Evolutionary conservation across 2,113 vertebrate species (phyloP), one percentile per base, ranked within the genome.

Genomic region (Piliocolobus tephrosceles): DNA sequence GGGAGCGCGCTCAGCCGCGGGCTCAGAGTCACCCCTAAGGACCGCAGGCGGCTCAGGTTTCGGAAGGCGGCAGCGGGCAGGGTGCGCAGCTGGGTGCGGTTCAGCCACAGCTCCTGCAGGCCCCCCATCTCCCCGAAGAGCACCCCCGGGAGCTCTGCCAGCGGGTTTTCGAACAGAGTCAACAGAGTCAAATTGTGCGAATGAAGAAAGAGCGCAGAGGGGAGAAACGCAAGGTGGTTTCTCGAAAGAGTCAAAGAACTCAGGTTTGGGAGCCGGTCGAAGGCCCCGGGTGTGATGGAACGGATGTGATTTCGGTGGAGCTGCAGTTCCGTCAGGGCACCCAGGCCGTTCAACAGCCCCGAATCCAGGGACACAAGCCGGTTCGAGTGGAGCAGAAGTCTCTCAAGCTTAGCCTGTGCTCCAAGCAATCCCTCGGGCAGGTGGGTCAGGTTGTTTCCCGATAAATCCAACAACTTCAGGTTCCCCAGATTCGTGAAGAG

Each of bases 81-180:
- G 27, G 98, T 99, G 85, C 92, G 98, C 92, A 99, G 99, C 70
- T 98, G 98, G 10, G 99, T 99, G 40, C 64, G 0, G 96, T 98
- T 99, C 66, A 99, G 96, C 98, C 99, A 98, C 43, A 99, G 98
- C 38, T 98, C 98, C 72, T 16, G 93, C 35, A 99, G 99, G 32
- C 98, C 96, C 4, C 98, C 98, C 99, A 99, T 99, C 97, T 99
- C 97, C 50, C 99, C 99, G 98, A 99, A 99, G n/a, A 99, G 82
- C 47, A 99, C 95, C 32, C 98, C 97, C 2, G 99, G 99, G 50
- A 99, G 98, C 80, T 95, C 98, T 50, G 98, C 75, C 18, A 99
- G 97, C 0, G 99, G 99, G 96, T 99, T 99, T 2, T 98, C 98
- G 91, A 98, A 99, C 68, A 99, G 95, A 5, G 98, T 99, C 92